Evolutionary conservation across 2,888 invertebrate genomes (phyloP), one percentile per base, ranked within the genome.

Genomic region (Bhutanitis thaidina): DNA sequence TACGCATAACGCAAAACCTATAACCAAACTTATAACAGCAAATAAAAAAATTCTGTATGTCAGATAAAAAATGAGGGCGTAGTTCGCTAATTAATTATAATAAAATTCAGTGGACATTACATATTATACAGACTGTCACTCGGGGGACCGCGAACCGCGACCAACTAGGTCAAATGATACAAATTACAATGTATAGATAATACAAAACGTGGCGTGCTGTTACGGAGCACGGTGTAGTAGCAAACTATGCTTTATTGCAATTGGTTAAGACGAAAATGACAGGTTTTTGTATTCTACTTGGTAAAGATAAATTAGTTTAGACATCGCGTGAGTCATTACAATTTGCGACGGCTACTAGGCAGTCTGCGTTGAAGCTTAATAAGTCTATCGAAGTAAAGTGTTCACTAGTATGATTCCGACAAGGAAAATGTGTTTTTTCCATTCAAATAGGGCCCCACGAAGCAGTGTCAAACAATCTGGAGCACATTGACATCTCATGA

Each of bases 161-260:
- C 62, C 68, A 78, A 74, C 69, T 78, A 70, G 80, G 80, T 80
- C 80, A 80, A 76, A 70, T 65, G 67, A 57, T 70, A 79, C 78
- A 67, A 80, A 77, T 76, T 79, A 74, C 71, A 78, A 75, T 76
- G 74, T 69, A 62, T 66, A 64, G 54, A 64, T 61, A 59, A 54
- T 47, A 59, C 53, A 47, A 41, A 36, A 39, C 0, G 10, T 45
- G 36, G 9, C 13, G 43, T 7, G 16, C 54, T 10, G 58, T 45
- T 59, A 16, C 58, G 9, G 35, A 55, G 59, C 40, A 20, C 7
- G 1, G 1, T 25, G 12, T 9, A n/a, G 10, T n/a, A 1, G 30
- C 9, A 46, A 41, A 46, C 12, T 41, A 13, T 9, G 12, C 51
- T 44, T 41, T 51, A 46, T n/a, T 12, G 0, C 30, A 9, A 35